A percentile compares a stretch with the other conserved stretches of the same genome.
These are phyloP conservation scores for Diaperis boleti DNA, from an alignment of 2,888 invertebrate genomes.

Conservation along the genomic window DNA sequence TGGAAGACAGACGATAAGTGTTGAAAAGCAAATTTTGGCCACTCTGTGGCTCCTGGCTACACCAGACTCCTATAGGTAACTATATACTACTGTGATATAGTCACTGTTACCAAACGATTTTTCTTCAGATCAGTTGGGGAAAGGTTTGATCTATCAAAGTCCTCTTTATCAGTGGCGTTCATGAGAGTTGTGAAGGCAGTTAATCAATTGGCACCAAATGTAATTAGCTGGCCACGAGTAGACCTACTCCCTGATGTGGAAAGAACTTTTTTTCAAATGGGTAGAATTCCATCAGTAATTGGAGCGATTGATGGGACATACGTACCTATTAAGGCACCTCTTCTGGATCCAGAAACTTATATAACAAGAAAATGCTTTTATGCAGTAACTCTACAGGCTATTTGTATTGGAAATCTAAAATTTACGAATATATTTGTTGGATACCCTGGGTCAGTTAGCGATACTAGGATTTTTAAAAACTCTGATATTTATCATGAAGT, in stretches of 20 bases:
- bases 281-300: slow-evolving; percentile 2
- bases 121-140: slow-evolving; percentile 1
- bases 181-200: slow-evolving; percentile 2
- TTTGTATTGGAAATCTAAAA: slow-evolving; percentile 11
- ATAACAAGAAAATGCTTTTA: slow-evolving; percentile 21
- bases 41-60: slow-evolving; percentile 27
- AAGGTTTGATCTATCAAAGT: not conserved
- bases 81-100: not conserved
- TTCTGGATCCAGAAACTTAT: slow-evolving; percentile 15
- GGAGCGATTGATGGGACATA: slow-evolving; percentile 51
- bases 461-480: slow-evolving; percentile 46
- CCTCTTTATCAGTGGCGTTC: not conserved
- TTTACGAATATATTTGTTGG: slow-evolving; percentile 40
- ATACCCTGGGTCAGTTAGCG: slow-evolving; percentile 42
- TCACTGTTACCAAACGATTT: too few species aligned
- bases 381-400: slow-evolving; percentile 29
- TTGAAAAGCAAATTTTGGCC: slow-evolving; percentile 16
- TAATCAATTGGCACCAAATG: too few species aligned
- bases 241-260: too few species aligned
- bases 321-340: slow-evolving; percentile 48
- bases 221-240: too few species aligned
- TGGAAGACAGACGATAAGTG: slow-evolving; percentile 12
- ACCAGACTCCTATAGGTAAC: slow-evolving; percentile 24
- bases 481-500: slow-evolving; percentile 44
- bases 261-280: too few species aligned